These are phyloP conservation scores for Dromococcyx pavoninus DNA, from an alignment of 2,797 vertebrate species.

Conservation along the genomic window DNA sequence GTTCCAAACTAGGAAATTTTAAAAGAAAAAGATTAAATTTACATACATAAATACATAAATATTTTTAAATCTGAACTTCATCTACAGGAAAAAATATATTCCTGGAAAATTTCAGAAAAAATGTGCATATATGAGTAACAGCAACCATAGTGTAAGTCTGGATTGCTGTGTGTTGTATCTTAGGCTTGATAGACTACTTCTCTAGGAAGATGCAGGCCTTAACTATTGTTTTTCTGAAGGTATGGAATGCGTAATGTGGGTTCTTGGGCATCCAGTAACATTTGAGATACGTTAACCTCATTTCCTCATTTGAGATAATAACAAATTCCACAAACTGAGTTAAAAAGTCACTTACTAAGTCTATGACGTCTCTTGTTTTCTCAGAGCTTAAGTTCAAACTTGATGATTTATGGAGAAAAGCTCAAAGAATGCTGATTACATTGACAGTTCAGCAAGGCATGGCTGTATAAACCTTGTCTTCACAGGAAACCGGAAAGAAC, in stretches of 20 bases:
- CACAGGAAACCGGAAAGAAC: neutral
- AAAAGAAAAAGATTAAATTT: no score
- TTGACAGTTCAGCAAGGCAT: neutral
- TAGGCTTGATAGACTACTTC: neutral
- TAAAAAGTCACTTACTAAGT: neutral
- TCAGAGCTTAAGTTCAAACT: neutral
- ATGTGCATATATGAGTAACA: neutral
- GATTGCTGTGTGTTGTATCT: neutral
- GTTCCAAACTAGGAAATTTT: neutral
- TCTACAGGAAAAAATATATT: neutral
- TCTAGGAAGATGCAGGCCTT: neutral
- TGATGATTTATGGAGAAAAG: neutral
- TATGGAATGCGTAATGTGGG: neutral
- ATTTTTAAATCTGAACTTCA: neutral
- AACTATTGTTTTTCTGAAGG: neutral
- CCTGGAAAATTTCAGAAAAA: neutral
- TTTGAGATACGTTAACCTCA: neutral
- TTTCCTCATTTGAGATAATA: neutral
- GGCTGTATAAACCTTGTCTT: neutral
- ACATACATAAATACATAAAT: no score
- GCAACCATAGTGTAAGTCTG: neutral
- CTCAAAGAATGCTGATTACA: neutral
- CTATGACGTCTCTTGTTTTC: neutral
- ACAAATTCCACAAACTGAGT: neutral
- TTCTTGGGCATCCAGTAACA: neutral